Conservation (phyloP, 2,113 vertebrate genomes). For the Hippocampus abdominalis region DNA sequence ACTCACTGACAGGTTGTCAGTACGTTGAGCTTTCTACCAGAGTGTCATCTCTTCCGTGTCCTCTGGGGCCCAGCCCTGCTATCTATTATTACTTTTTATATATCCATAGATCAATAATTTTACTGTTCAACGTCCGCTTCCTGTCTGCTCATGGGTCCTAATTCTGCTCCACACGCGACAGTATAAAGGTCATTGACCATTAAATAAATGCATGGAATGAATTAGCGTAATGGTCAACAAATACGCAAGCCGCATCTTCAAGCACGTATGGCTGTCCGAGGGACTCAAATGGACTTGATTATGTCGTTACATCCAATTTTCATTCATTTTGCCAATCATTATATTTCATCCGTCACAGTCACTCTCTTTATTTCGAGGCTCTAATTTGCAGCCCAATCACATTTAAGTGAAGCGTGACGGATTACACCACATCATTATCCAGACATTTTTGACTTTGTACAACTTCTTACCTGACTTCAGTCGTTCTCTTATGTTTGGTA, state of each 20-base stretch:
- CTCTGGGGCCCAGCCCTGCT: too few relatives aligned
- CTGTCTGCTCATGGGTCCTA: too few relatives aligned
- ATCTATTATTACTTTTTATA: too few relatives aligned
- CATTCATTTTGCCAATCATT: constrained; percentile 54
- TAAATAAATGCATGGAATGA: neutral
- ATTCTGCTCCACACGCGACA: too few relatives aligned
- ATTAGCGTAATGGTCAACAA: neutral
- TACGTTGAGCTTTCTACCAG: too few relatives aligned
- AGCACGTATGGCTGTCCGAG: constrained; percentile 16
- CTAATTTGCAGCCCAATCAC: constrained; percentile 65
- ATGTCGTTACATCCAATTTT: constrained; percentile 51
- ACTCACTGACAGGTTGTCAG: too few relatives aligned
- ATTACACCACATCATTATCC: constrained; percentile 31
- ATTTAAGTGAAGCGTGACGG: constrained; percentile 57
- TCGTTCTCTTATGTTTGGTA: constrained; percentile 9
- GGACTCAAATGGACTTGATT: neutral
- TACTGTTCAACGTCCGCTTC: too few relatives aligned
- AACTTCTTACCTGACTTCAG: constrained; percentile 34
- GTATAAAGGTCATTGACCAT: neutral
- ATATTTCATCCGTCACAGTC: constrained; percentile 67
- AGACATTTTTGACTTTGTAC: constrained; percentile 40
- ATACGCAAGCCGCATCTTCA: neutral
- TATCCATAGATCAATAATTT: too few relatives aligned
- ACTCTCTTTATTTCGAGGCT: constrained; percentile 59
- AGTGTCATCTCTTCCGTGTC: too few relatives aligned